Base-by-base conservation (phyloP, 2,888 invertebrate genomes). In the Pasiphila rectangulata region DNA sequence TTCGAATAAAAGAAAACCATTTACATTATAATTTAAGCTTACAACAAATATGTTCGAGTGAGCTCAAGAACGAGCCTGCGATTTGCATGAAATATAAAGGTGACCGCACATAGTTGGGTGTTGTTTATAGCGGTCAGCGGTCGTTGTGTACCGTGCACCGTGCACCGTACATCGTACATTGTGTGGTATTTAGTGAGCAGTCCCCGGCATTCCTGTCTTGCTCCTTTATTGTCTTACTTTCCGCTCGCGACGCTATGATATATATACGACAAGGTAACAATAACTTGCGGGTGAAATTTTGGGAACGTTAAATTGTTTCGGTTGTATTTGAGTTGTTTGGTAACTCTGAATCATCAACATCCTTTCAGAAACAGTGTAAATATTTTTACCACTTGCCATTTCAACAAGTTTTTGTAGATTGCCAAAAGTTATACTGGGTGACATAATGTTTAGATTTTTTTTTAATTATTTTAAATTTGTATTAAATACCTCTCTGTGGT, bases 11-110 rank as follows among this genome's bases (percentile, higher is more conserved):
- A 29, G 2, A 15, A 6, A 15, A 13, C 7, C 4, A 29, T n/a
- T n/a, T n/a, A 29, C 1, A 3, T 10, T 1, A 29, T n/a, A n/a
- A n/a, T n/a, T n/a, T n/a, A n/a, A n/a, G n/a, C n/a, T n/a, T n/a
- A n/a, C n/a, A n/a, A n/a, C n/a, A n/a, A n/a, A n/a, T n/a, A n/a
- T 7, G 19, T 6, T 24, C 3, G 2, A 15, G 37, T 21, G 1
- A 19, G 36, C 37, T 38, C 23, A 57, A 55, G 50, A 50, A 42
- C 57, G 53, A 62, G 51, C 57, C 63, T 62, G 59, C 72, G 75
- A 87, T 87, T 87, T 86, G 83, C 87, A 87, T 87, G 84, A 87
- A 83, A 87, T 87, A 87, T 86, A 87, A 88, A 86, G 87, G 86
- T 83, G 79, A 75, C 83, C 83, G 78, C 83, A 75, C 82, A 87